These are phyloP conservation scores for Coelopa pilipes DNA, from an alignment of 2,888 invertebrate genomes.

Conservation along the genomic window DNA sequence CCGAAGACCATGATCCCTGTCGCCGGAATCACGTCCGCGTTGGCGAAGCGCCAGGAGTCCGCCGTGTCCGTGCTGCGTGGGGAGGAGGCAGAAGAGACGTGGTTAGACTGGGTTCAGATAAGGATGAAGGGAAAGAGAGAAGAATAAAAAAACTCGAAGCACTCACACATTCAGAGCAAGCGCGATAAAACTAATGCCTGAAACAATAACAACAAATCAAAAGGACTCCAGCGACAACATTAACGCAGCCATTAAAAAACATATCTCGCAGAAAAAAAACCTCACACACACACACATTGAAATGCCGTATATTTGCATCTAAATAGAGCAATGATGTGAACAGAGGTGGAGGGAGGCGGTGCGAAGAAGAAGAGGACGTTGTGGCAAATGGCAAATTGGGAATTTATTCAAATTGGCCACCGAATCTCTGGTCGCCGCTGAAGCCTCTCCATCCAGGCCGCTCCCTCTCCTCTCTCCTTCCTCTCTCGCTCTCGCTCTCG, in stretches of 20 bases:
- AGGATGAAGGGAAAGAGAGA: not conserved
- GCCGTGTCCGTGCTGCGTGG: conserved; percentile 71
- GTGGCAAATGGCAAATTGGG: conserved; percentile 50
- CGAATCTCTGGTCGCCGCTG: not conserved
- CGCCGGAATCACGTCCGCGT: conserved; percentile 79
- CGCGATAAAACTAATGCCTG: too few relatives aligned
- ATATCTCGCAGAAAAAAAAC: too few relatives aligned
- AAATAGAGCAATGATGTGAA: too few relatives aligned
- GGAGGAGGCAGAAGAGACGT: not conserved
- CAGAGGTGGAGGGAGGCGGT: too few relatives aligned
- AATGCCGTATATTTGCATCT: too few relatives aligned
- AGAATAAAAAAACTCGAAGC: not conserved
- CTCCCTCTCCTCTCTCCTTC: too few relatives aligned
- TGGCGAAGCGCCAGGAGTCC: conserved; percentile 78
- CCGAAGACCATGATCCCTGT: conserved; percentile 88
- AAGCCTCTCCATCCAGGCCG: too few relatives aligned
- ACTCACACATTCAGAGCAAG: not conserved
- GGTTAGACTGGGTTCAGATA: not conserved
- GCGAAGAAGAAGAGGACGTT: too few relatives aligned
- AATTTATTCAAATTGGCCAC: conserved; percentile 58
- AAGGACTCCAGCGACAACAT: not conserved
- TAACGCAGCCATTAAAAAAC: too few relatives aligned
- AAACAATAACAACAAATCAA: conserved; percentile 6
- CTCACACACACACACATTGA: too few relatives aligned
- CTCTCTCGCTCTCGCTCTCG: too few relatives aligned